Percentiles rank a stretch among this genome's conserved stretches.
These are phyloP conservation scores for Rynchops niger DNA, from an alignment of 2,113 vertebrate genomes.

Conservation along the genomic window DNA sequence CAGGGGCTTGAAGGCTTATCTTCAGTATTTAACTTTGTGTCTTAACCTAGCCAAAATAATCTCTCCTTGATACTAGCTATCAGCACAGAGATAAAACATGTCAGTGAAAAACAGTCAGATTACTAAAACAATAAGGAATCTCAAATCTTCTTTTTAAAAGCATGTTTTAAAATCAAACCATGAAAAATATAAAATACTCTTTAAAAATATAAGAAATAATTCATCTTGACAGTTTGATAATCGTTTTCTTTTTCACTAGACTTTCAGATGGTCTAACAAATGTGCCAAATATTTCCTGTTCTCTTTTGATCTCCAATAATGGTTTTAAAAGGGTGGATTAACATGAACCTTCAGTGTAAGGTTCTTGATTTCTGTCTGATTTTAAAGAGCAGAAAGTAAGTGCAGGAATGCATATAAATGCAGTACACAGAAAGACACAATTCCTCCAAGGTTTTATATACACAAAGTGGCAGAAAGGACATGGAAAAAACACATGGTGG, in stretches of 20 bases:
- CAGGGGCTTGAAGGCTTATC: background rate
- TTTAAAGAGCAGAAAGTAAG: background rate
- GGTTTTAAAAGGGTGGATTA: background rate
- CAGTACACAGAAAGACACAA: background rate
- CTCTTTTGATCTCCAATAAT: background rate
- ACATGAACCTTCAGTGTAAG: background rate
- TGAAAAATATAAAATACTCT: background rate
- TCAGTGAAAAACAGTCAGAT: background rate
- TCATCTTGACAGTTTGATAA: background rate
- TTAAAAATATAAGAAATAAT: background rate
- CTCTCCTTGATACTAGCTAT: background rate
- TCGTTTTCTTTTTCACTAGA: background rate
- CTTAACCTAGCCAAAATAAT: constrained; percentile 33
- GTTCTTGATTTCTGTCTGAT: background rate
- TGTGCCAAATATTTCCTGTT: background rate
- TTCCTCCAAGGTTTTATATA: background rate
- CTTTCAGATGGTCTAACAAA: background rate
- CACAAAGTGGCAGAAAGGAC: background rate
- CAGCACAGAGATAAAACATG: background rate
- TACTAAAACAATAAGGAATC: background rate
- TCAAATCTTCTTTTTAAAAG: constrained; percentile 13
- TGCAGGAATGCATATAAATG: background rate
- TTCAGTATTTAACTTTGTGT: background rate
- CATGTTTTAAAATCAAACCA: background rate
- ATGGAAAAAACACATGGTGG: background rate